Percentiles rank a stretch among this genome's conserved stretches.
phyloP scores from a whole-genome alignment of 2,888 invertebrate species.

The Heliconius charithonia region DNA sequence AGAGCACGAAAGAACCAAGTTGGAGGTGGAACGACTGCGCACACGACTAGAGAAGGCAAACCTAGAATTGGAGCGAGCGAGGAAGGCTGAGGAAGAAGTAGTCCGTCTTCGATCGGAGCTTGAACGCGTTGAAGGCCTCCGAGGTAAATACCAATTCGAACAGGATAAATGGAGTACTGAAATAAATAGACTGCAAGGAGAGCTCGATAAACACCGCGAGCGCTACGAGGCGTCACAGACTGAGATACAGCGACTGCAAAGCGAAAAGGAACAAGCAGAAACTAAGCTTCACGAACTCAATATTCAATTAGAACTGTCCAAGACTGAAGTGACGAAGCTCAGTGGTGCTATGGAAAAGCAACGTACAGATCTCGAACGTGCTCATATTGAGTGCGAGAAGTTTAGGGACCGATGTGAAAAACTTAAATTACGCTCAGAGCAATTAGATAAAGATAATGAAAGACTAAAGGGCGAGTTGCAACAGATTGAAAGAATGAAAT shows the following conservation, averaged over 20 bases:
- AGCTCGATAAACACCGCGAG: slow-evolving; percentile 89
- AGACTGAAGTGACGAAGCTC: slow-evolving; percentile 90
- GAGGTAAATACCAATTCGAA: slow-evolving; percentile 84
- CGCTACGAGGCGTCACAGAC: slow-evolving; percentile 89
- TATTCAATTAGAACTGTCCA: slow-evolving; percentile 91
- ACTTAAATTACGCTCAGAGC: slow-evolving; percentile 88
- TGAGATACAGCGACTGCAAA: slow-evolving; percentile 87
- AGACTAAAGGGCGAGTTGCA: slow-evolving; percentile 78
- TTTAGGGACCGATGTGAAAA: slow-evolving; percentile 94
- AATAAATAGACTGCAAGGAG: slow-evolving; percentile 90
- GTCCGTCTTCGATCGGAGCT: slow-evolving; percentile 87
- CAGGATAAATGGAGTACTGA: slow-evolving; percentile 83
- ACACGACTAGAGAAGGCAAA: slow-evolving; percentile 91
- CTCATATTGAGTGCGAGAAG: slow-evolving; percentile 95
- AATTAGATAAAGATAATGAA: slow-evolving; percentile 85
- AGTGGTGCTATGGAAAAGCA: slow-evolving; percentile 91
- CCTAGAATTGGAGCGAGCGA: slow-evolving; percentile 89
- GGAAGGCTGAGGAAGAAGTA: slow-evolving; percentile 88
- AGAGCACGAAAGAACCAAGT: slow-evolving; percentile 89
- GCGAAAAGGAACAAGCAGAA: slow-evolving; percentile 88
- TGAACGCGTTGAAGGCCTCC: slow-evolving; percentile 89
- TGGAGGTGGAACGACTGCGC: slow-evolving; percentile 91
- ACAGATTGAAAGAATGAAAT: slow-evolving; percentile 90
- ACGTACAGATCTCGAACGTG: slow-evolving; percentile 90
- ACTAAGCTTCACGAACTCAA: slow-evolving; percentile 89